These are phyloP conservation scores for Phylloscopus whistleri DNA, from an alignment of 2,113 vertebrate species.

Conservation along the genomic window DNA sequence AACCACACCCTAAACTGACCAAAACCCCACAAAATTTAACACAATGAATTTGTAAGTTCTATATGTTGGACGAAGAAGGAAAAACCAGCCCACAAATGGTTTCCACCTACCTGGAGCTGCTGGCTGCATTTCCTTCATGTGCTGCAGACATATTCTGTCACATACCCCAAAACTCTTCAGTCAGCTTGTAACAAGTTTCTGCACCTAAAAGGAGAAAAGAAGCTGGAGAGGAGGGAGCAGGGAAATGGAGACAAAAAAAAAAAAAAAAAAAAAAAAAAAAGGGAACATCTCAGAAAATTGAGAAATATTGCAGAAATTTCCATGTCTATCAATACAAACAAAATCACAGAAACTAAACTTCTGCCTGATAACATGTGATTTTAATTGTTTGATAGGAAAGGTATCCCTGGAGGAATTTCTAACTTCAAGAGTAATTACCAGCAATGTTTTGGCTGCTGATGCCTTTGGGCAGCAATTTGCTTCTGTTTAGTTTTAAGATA, in stretches of 20 bases:
- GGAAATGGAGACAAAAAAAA: neutral
- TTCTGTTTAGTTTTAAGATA: neutral
- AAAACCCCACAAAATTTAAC: neutral
- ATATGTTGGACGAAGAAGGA: neutral
- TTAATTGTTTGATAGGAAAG: neutral
- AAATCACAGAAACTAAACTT: neutral
- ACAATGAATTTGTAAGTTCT: neutral
- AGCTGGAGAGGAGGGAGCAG: accelerated
- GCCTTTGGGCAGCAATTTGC: slow-evolving; percentile 33
- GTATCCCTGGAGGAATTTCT: neutral
- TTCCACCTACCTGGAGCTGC: neutral
- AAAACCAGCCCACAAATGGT: neutral
- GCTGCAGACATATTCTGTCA: neutral
- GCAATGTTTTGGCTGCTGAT: neutral
- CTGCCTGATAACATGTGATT: neutral
- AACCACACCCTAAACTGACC: neutral
- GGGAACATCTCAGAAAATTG: neutral
- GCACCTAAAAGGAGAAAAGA: neutral
- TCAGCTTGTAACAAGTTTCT: neutral
- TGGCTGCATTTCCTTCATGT: neutral
- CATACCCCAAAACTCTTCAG: neutral
- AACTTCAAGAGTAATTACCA: slow-evolving; percentile 23
- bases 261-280: neutral
- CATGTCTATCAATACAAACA: neutral
- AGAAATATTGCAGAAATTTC: neutral